Evolutionary conservation across 2,797 vertebrate genomes (phyloP), one percentile per base, ranked within the genome.

Genomic region (Telmatherina bonti): DNA sequence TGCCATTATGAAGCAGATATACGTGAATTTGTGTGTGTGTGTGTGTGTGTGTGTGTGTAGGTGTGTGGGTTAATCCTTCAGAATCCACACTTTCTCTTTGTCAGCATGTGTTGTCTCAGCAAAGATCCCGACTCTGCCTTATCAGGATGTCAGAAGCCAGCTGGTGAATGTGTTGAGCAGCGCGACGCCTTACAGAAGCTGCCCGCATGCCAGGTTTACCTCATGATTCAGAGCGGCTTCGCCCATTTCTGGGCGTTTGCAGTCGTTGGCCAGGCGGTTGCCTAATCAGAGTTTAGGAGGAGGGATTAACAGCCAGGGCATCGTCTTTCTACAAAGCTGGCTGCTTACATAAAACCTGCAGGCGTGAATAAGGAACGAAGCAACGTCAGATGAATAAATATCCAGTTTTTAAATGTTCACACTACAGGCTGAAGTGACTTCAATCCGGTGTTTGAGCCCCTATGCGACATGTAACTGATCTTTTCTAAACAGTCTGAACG

Each of bases 1-100:
- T 78, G 81, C 62, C 72, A 64, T 84, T 83, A 76, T 81, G 74
- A 90, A 84, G 80, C 36, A 12, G 76, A 79, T 61, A n/a, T n/a
- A n/a, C n/a, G n/a, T n/a, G 60, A 72, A 80, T 74, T 70, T 82
- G 13, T 77, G 71, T 81, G 47, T 59, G 43, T 56, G 56, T 27
- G 22, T 67, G 55, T 60, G 30, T 68, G 57, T 58, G 54, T 62
- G 35, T 75, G 52, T 36, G 54, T 53, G 70, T 76, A 72, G 29
- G 60, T 77, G n/a, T 76, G 70, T 75, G 76, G 86, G 85, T 85
- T 88, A 81, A 84, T 85, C 80, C 58, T 41, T 47, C 38, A 20
- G 67, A 68, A 78, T 70, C 52, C 41, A 29, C 26, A 4, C 69
- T 71, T 69, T 38, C 61, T 36, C 7, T 77, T 78, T 71, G 62